Conservation (phyloP, 2,888 invertebrate species). For the Eupeodes luniger region DNA sequence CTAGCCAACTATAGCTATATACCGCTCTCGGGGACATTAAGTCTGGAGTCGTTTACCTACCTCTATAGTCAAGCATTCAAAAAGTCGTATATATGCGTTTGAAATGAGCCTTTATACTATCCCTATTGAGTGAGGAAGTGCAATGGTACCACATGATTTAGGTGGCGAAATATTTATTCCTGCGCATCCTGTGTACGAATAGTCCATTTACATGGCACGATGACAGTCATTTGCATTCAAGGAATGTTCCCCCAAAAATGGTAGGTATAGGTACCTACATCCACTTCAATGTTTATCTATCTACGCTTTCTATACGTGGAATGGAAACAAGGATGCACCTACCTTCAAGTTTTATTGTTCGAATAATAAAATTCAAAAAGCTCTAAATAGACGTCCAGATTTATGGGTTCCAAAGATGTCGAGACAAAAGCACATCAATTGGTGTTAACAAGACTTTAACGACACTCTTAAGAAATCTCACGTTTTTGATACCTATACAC, state of each 20-base stretch:
- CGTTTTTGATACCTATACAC: too few species aligned
- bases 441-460: not conserved
- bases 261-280: not conserved
- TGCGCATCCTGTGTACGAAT: conserved; percentile 53
- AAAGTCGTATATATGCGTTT: conserved; percentile 27
- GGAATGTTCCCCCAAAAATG: conserved; percentile 44
- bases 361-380: not conserved
- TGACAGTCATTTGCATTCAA: conserved; percentile 61
- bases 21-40: conserved; percentile 46
- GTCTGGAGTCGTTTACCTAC: not conserved
- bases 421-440: not conserved
- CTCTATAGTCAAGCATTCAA: not conserved
- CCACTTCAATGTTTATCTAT: not conserved
- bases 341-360: not conserved
- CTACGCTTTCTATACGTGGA: too few species aligned
- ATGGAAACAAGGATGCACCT: conserved; percentile 9
- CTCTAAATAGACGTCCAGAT: conserved; percentile 23
- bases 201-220: conserved; percentile 51
- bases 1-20: not conserved
- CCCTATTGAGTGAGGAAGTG: conserved; percentile 35
- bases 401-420: not conserved
- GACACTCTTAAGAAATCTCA: not conserved
- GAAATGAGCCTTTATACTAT: conserved; percentile 17
- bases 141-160: conserved; percentile 64
- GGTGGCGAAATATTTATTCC: conserved; percentile 66